Conservation (phyloP, 2,113 vertebrate genomes). For the Hyperopisus bebe region DNA sequence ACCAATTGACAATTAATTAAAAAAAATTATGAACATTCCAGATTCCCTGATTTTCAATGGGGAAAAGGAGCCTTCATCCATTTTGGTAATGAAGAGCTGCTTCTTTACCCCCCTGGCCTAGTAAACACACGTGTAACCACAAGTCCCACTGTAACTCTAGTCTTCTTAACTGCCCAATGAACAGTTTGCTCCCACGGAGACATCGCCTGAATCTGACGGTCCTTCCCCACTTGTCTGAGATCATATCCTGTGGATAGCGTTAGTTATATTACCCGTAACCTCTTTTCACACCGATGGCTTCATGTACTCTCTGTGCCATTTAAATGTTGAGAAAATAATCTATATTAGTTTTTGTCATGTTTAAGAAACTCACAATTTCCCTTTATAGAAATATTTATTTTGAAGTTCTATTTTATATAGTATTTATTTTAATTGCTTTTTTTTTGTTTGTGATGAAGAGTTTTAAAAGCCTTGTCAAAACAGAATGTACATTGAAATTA, state of each 20-base stretch:
- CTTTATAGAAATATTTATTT: constrained; percentile 99
- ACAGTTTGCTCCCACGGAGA: constrained; percentile 32
- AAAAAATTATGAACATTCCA: constrained; percentile 44
- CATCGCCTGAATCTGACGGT: constrained; percentile 41
- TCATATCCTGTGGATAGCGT: constrained; percentile 16
- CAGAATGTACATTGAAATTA: constrained; percentile 98
- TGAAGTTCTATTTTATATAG: constrained; percentile 99
- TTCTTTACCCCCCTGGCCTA: not conserved
- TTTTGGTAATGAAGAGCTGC: not conserved
- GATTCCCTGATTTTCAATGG: constrained; percentile 20
- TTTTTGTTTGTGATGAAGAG: constrained; percentile 97
- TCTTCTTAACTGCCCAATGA: constrained; percentile 12
- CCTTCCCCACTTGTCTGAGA: constrained; percentile 31
- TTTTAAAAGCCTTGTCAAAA: constrained; percentile 77
- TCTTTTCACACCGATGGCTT: constrained; percentile 37
- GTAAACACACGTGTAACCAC: not conserved
- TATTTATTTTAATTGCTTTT: constrained; percentile 99
- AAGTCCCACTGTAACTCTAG: not conserved
- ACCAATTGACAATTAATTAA: constrained; percentile 53
- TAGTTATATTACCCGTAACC: constrained; percentile 38
- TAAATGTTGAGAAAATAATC: constrained; percentile 54
- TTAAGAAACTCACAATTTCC: constrained; percentile 62
- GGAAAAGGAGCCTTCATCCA: not conserved
- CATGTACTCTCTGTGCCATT: constrained; percentile 53
- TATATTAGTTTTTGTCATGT: constrained; percentile 60